Evolutionary conservation across 2,797 vertebrate species (phyloP).

Genomic region (Euphonia xanthogaster): DNA sequence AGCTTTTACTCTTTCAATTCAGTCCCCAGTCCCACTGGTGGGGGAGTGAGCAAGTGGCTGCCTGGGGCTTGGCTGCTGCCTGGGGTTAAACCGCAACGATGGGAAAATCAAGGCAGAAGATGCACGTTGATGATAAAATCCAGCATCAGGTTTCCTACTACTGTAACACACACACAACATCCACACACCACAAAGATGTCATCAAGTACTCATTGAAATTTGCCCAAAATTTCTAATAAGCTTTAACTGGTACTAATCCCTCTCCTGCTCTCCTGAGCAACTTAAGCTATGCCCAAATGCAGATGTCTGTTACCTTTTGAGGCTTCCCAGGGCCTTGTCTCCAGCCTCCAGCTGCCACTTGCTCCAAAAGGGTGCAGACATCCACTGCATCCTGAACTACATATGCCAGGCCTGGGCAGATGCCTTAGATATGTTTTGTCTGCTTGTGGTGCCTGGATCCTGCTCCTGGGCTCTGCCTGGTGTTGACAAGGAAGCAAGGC

Average conservation of each 20-base stretch:
- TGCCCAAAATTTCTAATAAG: background rate
- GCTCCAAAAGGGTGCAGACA: background rate
- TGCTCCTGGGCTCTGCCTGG: rapidly evolving
- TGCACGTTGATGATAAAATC: background rate
- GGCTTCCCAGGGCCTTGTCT: background rate
- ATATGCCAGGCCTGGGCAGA: background rate
- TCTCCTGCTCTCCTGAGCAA: background rate
- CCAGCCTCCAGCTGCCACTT: background rate
- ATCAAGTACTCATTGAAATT: background rate
- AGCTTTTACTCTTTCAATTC: background rate
- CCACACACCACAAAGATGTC: background rate
- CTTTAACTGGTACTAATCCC: background rate
- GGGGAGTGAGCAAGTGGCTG: background rate
- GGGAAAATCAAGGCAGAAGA: background rate
- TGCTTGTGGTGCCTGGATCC: background rate
- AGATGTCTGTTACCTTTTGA: background rate
- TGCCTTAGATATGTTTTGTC: background rate
- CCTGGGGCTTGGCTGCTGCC: background rate
- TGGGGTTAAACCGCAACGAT: rapidly evolving
- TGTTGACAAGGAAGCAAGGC: background rate
- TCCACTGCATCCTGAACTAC: background rate
- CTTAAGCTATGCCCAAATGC: rapidly evolving
- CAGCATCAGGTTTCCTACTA: background rate
- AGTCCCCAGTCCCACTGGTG: background rate
- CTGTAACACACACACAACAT: background rate